phyloP scores from a whole-genome alignment of 35 echinoderm and acorn worm species.

The Anneissia japonica region DNA sequence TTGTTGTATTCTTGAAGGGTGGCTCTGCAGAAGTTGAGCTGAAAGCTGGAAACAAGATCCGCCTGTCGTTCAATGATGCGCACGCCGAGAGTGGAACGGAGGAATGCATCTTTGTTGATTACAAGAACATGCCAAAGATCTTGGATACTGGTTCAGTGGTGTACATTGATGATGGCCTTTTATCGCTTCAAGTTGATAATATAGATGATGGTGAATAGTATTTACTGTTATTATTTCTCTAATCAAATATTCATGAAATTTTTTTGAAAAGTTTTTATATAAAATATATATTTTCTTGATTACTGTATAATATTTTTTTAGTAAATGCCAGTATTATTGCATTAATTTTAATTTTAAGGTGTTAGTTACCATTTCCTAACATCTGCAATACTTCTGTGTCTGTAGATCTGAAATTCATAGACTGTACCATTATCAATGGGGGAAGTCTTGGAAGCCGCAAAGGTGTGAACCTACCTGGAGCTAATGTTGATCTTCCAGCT shows the following conservation, averaged over 20 bases:
- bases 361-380: too few relatives aligned
- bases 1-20: conserved; percentile 45
- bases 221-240: background rate
- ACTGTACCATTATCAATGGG: conserved; percentile 82
- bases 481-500: conserved; percentile 82
- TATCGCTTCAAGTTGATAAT: conserved; percentile 55
- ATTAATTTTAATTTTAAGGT: too few relatives aligned
- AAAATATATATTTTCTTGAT: too few relatives aligned
- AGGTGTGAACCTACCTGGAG: conserved; percentile 75
- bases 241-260: too few relatives aligned
- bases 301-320: too few relatives aligned
- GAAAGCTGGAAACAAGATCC: conserved; percentile 54
- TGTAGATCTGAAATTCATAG: conserved; percentile 63
- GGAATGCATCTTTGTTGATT: conserved; percentile 77
- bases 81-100: conserved; percentile 43
- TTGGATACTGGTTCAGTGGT: conserved; percentile 43
- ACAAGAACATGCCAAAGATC: conserved; percentile 78
- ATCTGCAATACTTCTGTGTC: background rate
- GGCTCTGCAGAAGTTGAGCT: conserved; percentile 84
- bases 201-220: conserved; percentile 16
- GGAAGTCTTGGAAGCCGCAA: conserved; percentile 76
- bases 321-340: too few relatives aligned
- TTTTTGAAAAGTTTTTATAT: too few relatives aligned
- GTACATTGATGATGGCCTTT: conserved; percentile 87
- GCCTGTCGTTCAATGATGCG: conserved; percentile 62